These are phyloP conservation scores for Notothenia rossii DNA, from an alignment of 2,113 vertebrate species.

Conservation along the genomic window DNA sequence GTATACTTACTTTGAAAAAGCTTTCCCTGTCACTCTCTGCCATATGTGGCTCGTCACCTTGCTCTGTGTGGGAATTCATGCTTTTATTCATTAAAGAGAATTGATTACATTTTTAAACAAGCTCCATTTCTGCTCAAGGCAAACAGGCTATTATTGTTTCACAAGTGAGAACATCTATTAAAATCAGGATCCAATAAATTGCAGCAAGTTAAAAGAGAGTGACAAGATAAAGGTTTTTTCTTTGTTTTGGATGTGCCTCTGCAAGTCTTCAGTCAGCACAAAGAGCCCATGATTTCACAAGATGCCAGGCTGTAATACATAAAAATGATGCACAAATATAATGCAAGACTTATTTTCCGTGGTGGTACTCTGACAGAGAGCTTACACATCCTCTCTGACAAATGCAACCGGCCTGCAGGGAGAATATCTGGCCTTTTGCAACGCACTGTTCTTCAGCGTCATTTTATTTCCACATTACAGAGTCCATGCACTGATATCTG, in stretches of 20 bases:
- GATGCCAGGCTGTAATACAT: neutral
- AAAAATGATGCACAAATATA: constrained; percentile 40
- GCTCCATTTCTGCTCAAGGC: constrained; percentile 40
- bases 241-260: neutral
- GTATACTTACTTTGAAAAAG: constrained; percentile 70
- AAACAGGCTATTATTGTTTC: constrained; percentile 35
- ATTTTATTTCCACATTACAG: constrained; percentile 58
- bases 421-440: constrained; percentile 66
- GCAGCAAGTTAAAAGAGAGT: constrained; percentile 23
- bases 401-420: constrained; percentile 34
- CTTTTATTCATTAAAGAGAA: constrained; percentile 45
- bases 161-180: constrained; percentile 43
- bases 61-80: constrained; percentile 26
- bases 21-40: constrained; percentile 67
- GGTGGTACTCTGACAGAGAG: constrained; percentile 35
- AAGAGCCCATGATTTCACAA: constrained; percentile 39
- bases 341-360: constrained; percentile 35
- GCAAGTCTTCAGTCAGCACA: constrained; percentile 16
- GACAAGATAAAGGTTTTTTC: constrained; percentile 44
- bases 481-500: constrained; percentile 46
- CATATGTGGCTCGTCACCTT: constrained; percentile 52
- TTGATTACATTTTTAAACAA: constrained; percentile 46
- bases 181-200: constrained; percentile 51
- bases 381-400: constrained; percentile 57
- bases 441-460: constrained; percentile 45